Base-by-base conservation (phyloP, 2,797 vertebrate species). In the Luscinia megarhynchos region DNA sequence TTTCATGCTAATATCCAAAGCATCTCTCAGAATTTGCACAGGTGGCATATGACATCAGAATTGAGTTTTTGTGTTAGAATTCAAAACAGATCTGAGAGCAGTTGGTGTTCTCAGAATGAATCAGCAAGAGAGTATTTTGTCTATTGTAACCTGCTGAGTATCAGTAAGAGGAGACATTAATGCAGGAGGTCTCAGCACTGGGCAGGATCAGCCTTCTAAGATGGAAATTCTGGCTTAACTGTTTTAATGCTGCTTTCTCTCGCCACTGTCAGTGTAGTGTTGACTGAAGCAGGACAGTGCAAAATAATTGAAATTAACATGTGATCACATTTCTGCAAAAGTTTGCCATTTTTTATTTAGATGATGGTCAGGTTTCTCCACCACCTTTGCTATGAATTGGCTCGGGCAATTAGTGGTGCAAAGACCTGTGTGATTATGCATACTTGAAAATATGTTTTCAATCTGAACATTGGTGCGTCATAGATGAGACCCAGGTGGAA, bases 191-290 rank as follows among this genome's bases (percentile, higher is more conserved):
- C 55, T 90, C 34, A 30, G 64, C 20, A 10, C 50, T 70, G 79
- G 64, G 75, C 0, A 0, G 24, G n/a, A 91, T 81, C 57, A 54
- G 30, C n/a, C 30, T 36, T 89, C 48, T 54, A 29, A 86, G 40
- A 86, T 0, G 1, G 76, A 94, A 93, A 88, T 68, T 76, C 40
- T 88, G 66, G 27, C 58, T 77, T 85, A 91, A 91, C 84, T 66
- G 77, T 70, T 85, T 61, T 78, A 93, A 86, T 2, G 1, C 76
- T 94, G 48, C 85, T 94, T 91, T 82, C 73, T 92, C 61, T 84
- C 73, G 32, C 30, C 5, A 5, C n/a, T 70, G 36, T 81, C 73
- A 84, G 12, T 75, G n/a, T 62, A 59, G 36, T 64, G 46, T 66
- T 75, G 63, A 26, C 69, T 87, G 55, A 81, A 82, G 27, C 24